Evolutionary conservation across 2,888 invertebrate genomes (phyloP), one percentile per base, ranked within the genome.

Genomic region (Xestia sexstrigata): DNA sequence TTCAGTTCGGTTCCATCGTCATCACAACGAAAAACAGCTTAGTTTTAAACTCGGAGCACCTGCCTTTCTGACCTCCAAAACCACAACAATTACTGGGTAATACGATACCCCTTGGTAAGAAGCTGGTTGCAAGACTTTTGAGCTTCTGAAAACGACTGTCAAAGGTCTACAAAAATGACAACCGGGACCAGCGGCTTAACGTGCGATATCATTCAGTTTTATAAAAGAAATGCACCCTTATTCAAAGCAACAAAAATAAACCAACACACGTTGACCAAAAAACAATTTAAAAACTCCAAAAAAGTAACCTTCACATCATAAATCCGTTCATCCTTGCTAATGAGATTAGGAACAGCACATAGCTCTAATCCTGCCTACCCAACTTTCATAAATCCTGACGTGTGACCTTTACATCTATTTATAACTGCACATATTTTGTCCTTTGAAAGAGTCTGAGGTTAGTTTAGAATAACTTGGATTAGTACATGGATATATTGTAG

Each of bases 351-450:
- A 79, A 49, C 49, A 60, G 35, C 45, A 35, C 66, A 58, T 45
- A 72, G 60, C 62, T 71, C 70, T 66, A 80, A 83, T 74, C 78
- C 78, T 70, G 74, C 70, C 71, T 58, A 83, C 68, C 74, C 77
- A 66, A 71, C 47, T 70, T 77, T 78, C 74, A 63, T 72, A 74
- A 81, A 84, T 83, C 72, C 70, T 81, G 74, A 71, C 68, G 39
- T 55, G 20, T 84, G 65, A 81, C 81, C 81, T 84, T 74, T 71
- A 26, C 13, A 7, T 69, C 60, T 83, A 74, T 84, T 74, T 84
- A 74, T 84, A 85, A 78, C 35, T n/a, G 55, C 74, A 74, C 85
- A 81, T 78, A 72, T n/a, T n/a, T n/a, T 84, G 81, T 84, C 60
- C 62, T 83, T 63, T 47, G 62, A 52, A 17, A 62, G 60, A 60